Evolutionary conservation across 30 jellyfish, hydroid and myxozoan species (phyloP).

Genomic region (Cassiopea andromeda): DNA sequence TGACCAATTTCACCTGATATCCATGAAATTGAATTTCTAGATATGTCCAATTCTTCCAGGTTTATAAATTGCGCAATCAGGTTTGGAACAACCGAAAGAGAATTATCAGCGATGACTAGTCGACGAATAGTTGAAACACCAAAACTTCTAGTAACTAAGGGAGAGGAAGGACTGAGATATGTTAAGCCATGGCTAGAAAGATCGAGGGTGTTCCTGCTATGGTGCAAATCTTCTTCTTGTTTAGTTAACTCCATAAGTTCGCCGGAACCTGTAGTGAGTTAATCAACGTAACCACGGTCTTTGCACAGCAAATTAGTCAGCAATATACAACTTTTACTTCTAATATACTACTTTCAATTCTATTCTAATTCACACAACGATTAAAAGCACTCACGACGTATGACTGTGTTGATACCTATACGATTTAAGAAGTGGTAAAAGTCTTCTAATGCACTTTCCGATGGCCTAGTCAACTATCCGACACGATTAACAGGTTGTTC

Average conservation of each 20-base stretch:
- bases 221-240: slow-evolving; percentile 20
- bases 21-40: slow-evolving; percentile 96
- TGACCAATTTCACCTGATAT: slow-evolving; percentile 86
- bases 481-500: neutral
- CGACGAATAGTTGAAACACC: slow-evolving; percentile 62
- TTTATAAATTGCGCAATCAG: slow-evolving; percentile 65
- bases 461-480: neutral
- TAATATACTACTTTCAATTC: no score
- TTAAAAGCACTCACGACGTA: no score
- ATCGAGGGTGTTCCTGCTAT: slow-evolving; percentile 41
- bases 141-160: slow-evolving; percentile 32
- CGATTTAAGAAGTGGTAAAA: no score
- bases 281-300: neutral
- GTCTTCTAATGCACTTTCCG: neutral
- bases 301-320: neutral
- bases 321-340: no score
- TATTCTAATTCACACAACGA: no score
- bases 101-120: slow-evolving; percentile 78
- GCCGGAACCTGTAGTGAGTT: neutral
- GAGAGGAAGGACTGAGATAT: slow-evolving; percentile 53
- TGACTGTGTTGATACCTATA: no score
- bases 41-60: slow-evolving; percentile 87
- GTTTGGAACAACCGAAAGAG: slow-evolving; percentile 81
- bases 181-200: slow-evolving; percentile 78
- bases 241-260: neutral